These are phyloP conservation scores for Antechinus stuartii DNA, from an alignment of 2,113 vertebrate species.

Conservation along the genomic window DNA sequence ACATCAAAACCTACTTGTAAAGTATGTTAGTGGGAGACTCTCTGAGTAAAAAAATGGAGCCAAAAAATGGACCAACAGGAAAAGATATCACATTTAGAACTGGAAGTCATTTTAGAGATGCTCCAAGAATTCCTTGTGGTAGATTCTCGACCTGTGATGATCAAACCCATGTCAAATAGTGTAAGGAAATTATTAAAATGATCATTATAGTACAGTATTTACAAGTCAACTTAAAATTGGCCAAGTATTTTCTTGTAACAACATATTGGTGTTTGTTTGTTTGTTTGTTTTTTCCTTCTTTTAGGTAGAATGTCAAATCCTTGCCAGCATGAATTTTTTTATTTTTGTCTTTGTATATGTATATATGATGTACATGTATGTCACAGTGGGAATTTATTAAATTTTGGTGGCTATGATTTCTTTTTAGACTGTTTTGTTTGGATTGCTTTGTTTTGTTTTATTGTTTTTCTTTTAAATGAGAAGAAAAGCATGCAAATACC, in stretches of 20 bases:
- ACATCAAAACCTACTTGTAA: too few species aligned
- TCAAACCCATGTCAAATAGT: neutral
- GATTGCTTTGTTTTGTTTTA: neutral
- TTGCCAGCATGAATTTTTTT: neutral
- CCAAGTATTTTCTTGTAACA: neutral
- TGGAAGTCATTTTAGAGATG: too few species aligned
- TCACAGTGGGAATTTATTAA: neutral
- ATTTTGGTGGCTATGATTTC: neutral
- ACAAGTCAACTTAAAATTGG: neutral
- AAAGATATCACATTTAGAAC: too few species aligned
- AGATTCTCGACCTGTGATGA: neutral
- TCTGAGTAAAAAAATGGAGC: too few species aligned
- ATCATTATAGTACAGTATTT: neutral
- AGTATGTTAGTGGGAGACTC: too few species aligned
- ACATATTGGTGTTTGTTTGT: neutral
- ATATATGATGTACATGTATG: neutral
- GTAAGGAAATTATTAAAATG: neutral
- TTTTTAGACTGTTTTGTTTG: neutral
- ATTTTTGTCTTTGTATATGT: neutral
- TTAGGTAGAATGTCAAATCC: neutral
- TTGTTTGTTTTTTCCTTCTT: neutral
- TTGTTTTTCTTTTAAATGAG: neutral
- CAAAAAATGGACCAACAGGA: too few species aligned
- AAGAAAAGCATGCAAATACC: neutral
- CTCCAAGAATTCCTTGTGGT: too few species aligned